Percentiles rank a stretch among this genome's conserved stretches.
These are phyloP conservation scores for Chymomyza fuscimana DNA, from an alignment of 2,888 invertebrate species.

Conservation along the genomic window DNA sequence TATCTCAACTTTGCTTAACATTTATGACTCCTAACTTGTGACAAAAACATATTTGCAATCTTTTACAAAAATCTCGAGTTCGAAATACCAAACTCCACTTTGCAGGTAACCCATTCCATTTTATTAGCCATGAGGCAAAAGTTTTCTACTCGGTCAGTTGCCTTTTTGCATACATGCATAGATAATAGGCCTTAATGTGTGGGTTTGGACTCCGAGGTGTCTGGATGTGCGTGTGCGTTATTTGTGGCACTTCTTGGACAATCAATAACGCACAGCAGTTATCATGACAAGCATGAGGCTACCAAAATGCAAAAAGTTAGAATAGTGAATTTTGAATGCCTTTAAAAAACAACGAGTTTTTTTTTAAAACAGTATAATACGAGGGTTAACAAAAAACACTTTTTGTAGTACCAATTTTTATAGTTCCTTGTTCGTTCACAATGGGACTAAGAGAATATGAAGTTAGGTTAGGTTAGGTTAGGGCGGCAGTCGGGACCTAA, in stretches of 20 bases:
- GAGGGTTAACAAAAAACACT: too few relatives aligned
- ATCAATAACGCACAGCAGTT: conserved; percentile 5
- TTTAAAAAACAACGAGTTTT: neutral
- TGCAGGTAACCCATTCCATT: neutral
- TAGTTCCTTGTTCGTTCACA: too few relatives aligned
- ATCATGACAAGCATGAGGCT: neutral
- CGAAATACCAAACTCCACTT: neutral
- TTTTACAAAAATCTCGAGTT: neutral
- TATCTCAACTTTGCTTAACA: neutral
- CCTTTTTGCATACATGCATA: neutral
- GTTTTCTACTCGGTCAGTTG: neutral
- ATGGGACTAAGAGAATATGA: too few relatives aligned
- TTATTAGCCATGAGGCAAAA: conserved; percentile 12
- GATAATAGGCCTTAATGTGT: neutral
- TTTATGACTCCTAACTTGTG: neutral
- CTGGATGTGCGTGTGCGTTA: neutral
- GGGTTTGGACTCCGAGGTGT: neutral
- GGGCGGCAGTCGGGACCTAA: too few relatives aligned
- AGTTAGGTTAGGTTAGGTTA: too few relatives aligned
- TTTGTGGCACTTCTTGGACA: neutral
- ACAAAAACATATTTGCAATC: conserved; percentile 8
- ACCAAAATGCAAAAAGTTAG: too few relatives aligned
- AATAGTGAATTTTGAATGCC: neutral
- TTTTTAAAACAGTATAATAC: too few relatives aligned
- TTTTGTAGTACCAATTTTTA: too few relatives aligned